Conservation (phyloP, 2,113 vertebrate species). For the Polypterus senegalus region DNA sequence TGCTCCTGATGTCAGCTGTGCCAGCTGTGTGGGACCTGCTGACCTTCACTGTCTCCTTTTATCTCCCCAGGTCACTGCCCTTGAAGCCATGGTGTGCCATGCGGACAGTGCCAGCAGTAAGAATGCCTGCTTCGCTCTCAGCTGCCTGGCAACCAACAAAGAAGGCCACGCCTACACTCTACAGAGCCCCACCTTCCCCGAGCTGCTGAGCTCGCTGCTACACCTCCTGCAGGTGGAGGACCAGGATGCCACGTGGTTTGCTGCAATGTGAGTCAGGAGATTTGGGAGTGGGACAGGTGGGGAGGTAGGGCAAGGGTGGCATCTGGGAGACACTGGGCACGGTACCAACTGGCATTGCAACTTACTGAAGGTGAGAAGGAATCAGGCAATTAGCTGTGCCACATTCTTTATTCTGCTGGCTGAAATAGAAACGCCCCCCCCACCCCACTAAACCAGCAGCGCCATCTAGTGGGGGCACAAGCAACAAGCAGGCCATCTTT, state of each 20-base stretch:
- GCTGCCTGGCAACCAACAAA: conserved; percentile 28
- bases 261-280: conserved; percentile 27
- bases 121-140: conserved; percentile 36
- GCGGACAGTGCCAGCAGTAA: conserved; percentile 26
- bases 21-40: neutral
- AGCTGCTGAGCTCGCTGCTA: conserved; percentile 25
- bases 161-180: conserved; percentile 29
- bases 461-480: too few relatives aligned
- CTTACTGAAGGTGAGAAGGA: too few relatives aligned
- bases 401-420: too few relatives aligned
- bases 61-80: conserved; percentile 18
- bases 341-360: too few relatives aligned
- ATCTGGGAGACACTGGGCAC: too few relatives aligned
- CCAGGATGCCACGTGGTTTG: conserved; percentile 34
- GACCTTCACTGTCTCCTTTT: neutral
- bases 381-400: too few relatives aligned
- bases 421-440: too few relatives aligned
- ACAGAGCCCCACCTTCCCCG: conserved; percentile 18
- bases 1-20: neutral
- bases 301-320: too few relatives aligned
- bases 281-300: too few relatives aligned
- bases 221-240: conserved; percentile 24
- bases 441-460: too few relatives aligned
- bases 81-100: conserved; percentile 24
- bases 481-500: too few relatives aligned